phyloP scores from a whole-genome alignment of 2,113 vertebrate genomes.

The Eolophus roseicapilla region DNA sequence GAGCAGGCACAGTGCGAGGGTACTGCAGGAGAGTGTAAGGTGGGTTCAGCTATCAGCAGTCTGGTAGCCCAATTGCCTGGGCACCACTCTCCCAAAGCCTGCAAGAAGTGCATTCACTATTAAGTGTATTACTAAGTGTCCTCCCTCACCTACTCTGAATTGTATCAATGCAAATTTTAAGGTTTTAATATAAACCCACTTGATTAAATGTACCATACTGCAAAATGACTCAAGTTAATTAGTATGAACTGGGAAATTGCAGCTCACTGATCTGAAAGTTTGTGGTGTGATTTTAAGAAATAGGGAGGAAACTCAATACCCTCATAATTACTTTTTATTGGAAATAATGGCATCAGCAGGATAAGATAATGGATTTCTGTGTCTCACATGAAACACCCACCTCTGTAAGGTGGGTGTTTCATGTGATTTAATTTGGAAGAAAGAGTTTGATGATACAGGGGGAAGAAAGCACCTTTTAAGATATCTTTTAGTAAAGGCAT shows the following conservation, averaged over 20 bases:
- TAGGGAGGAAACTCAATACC: slow-evolving; percentile 46
- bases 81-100: not conserved
- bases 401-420: not conserved
- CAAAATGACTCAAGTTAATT: slow-evolving; percentile 61
- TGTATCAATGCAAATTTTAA: slow-evolving; percentile 28
- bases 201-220: slow-evolving; percentile 46
- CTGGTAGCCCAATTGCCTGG: not conserved
- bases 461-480: slow-evolving; percentile 7
- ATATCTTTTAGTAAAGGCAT: not conserved
- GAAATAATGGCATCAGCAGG: slow-evolving; percentile 62
- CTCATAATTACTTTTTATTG: slow-evolving; percentile 71
- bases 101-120: not conserved
- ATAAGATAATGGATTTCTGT: slow-evolving; percentile 70
- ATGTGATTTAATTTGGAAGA: slow-evolving; percentile 34
- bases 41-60: not conserved
- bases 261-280: slow-evolving; percentile 47
- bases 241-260: slow-evolving; percentile 51
- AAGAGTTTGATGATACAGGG: slow-evolving; percentile 29
- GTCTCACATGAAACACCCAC: slow-evolving; percentile 52
- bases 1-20: not conserved
- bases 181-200: slow-evolving; percentile 11
- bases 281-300: slow-evolving; percentile 53
- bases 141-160: not conserved
- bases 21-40: not conserved
- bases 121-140: not conserved